Evolutionary conservation across 2,797 vertebrate genomes (phyloP).

Genomic region (Smutsia temminckii): DNA sequence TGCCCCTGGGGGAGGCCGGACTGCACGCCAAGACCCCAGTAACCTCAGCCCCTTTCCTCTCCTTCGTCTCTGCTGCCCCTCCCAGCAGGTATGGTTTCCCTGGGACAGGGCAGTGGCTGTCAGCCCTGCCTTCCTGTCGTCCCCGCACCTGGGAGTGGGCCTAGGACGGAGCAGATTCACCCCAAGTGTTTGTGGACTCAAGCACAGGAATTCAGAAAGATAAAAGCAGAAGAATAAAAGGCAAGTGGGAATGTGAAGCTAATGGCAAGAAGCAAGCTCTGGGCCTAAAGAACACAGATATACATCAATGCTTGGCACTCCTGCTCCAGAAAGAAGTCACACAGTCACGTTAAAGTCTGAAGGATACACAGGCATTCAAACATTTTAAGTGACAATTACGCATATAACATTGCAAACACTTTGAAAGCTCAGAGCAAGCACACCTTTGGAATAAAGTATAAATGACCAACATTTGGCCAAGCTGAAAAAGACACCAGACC

Average conservation of each 20-base stretch:
- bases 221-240: conserved; percentile 17
- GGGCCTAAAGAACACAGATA: background rate
- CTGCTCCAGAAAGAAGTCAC: background rate
- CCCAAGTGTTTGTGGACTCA: background rate
- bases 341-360: background rate
- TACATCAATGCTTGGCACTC: background rate
- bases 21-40: background rate
- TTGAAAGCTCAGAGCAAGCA: conserved; percentile 16
- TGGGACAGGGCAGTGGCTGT: background rate
- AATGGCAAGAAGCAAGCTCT: background rate
- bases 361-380: background rate
- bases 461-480: background rate
- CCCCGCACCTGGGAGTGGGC: background rate
- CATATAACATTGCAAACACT: background rate
- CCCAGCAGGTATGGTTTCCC: background rate
- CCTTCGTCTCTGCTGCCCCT: background rate
- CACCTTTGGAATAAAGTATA: background rate
- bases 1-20: no score
- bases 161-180: background rate
- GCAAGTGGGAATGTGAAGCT: background rate
- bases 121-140: background rate
- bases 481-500: conserved; percentile 22
- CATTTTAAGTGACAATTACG: background rate
- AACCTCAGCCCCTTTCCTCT: background rate
- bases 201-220: background rate